Evolutionary conservation across 2,113 vertebrate species (phyloP).

Genomic region (Semnornis frantzii): DNA sequence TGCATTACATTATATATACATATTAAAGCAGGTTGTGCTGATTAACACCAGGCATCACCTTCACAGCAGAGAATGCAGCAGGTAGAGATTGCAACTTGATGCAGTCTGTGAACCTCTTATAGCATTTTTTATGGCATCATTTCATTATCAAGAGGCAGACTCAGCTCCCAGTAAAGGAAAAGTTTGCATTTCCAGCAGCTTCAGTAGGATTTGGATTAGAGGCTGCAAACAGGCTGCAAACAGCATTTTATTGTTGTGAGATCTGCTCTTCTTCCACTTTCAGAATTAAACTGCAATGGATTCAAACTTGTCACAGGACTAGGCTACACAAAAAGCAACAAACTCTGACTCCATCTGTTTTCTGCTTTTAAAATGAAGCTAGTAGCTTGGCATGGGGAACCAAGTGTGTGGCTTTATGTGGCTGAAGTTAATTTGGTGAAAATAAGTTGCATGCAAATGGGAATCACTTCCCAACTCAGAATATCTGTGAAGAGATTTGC

Average conservation of each 20-base stretch:
- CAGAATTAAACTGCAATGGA: background rate
- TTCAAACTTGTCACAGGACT: background rate
- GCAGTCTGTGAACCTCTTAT: background rate
- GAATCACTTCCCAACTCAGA: background rate
- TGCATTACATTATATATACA: background rate
- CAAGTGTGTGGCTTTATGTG: background rate
- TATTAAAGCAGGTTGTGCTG: background rate
- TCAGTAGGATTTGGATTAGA: background rate
- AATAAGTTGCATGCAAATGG: background rate
- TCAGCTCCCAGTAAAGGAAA: background rate
- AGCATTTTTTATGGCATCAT: background rate
- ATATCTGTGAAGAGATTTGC: background rate
- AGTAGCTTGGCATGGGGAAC: background rate
- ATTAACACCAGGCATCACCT: background rate
- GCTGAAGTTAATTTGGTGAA: background rate
- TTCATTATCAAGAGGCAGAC: background rate
- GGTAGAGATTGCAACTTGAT: background rate
- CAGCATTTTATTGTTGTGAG: background rate
- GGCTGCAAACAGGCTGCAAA: background rate
- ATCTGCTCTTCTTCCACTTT: conserved; percentile 39
- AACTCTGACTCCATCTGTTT: background rate
- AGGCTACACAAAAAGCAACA: background rate
- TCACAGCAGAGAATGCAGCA: background rate
- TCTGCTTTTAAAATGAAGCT: background rate
- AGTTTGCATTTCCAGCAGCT: conserved; percentile 2